Base-by-base conservation (phyloP, 2,113 vertebrate species). In the Myxocyprinus asiaticus region DNA sequence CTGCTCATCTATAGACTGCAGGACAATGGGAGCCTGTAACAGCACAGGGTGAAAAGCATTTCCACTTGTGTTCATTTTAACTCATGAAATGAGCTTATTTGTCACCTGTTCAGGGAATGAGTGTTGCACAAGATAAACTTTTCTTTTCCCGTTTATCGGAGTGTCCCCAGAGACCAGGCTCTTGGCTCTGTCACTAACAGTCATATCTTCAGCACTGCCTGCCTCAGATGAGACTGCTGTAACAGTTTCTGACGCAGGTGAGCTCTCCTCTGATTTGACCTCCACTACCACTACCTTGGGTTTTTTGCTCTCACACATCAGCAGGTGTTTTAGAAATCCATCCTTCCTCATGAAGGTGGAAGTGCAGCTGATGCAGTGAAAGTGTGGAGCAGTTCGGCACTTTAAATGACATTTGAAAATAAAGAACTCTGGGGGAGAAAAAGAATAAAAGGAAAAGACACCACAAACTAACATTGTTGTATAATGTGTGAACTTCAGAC, bases 261-360 rank as follows among this genome's bases (percentile, higher is more conserved):
- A 63, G 50, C 15, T 33, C 58, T 62, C 17, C 4, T 22, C 58
- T 5, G 71, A 48, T 63, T 63, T 74, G 4, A 74, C 22, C 71
- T 74, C 71, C 7, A 74, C n/a, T 10, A 74, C 71, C 22, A 59
- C 63, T 48, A 74, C 12, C 7, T 74, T 63, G 11, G 58, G 0
- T 42, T 62, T 63, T 63, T 74, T 74, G 71, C 8, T 74, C 10
- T 74, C 71, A 33, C 71, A 74, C 71, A 50, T 63, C 0, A 8
- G 15, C 3, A 74, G 10, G 17, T 74, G 71, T 22, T 74, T 74
- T n/a, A 74, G 47, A 63, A 74, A 74, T 50, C 71, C 58, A 50
- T 74, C 71, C 50, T 63, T 74, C 44, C 71, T 74, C 71, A 74
- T 50, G 15, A 74, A 63, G 33, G 71, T 74, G 58, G 71, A 74